Conservation (phyloP, 2,113 vertebrate genomes). For the Nesoenas mayeri region DNA sequence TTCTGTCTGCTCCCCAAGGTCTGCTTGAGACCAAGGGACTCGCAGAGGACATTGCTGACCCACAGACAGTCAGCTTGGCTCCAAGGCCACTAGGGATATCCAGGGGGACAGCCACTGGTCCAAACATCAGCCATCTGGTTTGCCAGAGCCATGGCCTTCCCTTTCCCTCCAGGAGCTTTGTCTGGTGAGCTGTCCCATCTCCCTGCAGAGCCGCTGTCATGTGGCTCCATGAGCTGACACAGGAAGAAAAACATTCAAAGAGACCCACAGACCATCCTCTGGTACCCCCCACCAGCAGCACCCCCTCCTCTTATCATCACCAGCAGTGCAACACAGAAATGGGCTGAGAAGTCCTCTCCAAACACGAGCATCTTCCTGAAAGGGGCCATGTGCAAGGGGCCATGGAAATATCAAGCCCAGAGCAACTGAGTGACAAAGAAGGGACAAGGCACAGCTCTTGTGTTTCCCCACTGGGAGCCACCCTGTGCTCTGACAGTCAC, state of each 20-base stretch:
- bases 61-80: background rate
- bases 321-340: background rate
- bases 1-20: background rate
- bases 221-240: background rate
- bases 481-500: rapidly evolving
- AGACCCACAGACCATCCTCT: background rate
- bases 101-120: background rate
- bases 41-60: background rate
- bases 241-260: background rate
- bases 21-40: background rate
- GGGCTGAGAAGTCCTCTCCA: background rate
- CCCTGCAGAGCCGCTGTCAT: background rate
- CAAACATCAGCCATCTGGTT: background rate
- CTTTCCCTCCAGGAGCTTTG: background rate
- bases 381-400: background rate
- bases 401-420: rapidly evolving
- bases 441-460: background rate
- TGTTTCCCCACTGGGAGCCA: background rate
- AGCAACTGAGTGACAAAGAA: background rate
- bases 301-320: background rate
- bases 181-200: background rate
- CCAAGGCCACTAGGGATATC: rapidly evolving
- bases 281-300: background rate
- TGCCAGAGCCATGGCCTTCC: background rate
- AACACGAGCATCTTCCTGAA: background rate